These are phyloP conservation scores for Oenanthe melanoleuca DNA, from an alignment of 2,113 vertebrate species.

Conservation along the genomic window DNA sequence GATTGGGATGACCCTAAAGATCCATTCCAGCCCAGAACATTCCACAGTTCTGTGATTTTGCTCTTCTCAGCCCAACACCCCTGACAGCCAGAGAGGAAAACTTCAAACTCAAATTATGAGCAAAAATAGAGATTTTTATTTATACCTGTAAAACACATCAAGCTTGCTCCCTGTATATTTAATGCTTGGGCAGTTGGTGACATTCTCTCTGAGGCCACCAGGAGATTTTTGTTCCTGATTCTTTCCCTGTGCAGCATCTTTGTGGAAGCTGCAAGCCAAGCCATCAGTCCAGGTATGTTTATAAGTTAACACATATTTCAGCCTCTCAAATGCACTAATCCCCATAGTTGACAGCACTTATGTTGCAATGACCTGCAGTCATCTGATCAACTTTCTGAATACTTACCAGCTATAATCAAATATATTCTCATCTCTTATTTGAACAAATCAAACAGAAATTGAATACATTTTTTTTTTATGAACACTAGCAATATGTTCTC, in stretches of 20 bases:
- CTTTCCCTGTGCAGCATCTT: neutral
- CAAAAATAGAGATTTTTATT: neutral
- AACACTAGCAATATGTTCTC: conserved; percentile 89
- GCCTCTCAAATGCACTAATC: conserved; percentile 66
- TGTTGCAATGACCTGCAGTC: conserved; percentile 73
- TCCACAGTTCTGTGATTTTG: neutral
- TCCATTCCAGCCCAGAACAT: neutral
- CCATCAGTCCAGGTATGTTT: conserved; percentile 58
- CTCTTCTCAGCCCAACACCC: too few relatives aligned
- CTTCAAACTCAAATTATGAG: neutral
- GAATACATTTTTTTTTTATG: conserved; percentile 83
- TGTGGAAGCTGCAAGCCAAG: neutral
- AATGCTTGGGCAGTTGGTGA: neutral
- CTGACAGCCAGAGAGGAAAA: fast-evolving
- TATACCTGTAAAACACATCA: neutral
- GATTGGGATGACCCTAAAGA: fast-evolving
- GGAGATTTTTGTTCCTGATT: neutral
- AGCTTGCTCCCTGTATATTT: neutral
- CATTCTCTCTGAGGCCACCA: neutral
- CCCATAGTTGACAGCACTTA: conserved; percentile 63
- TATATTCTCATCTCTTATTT: conserved; percentile 83
- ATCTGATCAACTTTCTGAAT: conserved; percentile 80
- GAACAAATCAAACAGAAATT: conserved; percentile 81
- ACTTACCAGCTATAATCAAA: conserved; percentile 79
- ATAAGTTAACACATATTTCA: conserved; percentile 2